Percentiles rank a stretch among this genome's conserved stretches.
Evolutionary conservation across 2,888 invertebrate species (phyloP).

Genomic region (Drosophila rellima): DNA sequence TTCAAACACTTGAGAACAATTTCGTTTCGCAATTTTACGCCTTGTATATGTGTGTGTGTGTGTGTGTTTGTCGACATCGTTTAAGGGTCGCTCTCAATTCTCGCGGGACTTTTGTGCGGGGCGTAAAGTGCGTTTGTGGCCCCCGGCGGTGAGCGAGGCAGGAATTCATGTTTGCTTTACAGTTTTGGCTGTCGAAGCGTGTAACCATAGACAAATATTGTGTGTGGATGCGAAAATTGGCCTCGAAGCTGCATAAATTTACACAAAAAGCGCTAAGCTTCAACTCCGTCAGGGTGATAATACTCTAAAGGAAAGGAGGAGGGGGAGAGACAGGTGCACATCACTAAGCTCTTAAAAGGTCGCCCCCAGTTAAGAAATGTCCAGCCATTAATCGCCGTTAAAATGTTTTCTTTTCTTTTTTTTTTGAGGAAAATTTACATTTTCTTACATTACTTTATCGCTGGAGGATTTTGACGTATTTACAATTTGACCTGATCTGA

Average conservation of each 20-base stretch:
- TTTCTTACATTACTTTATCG: conserved; percentile 25
- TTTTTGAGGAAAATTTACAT: conserved; percentile 49
- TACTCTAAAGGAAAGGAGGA: not conserved
- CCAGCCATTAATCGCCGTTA: conserved; percentile 59
- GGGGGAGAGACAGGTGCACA: conserved; percentile 58
- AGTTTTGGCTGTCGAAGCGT: conserved; percentile 80
- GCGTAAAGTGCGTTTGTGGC: conserved; percentile 74
- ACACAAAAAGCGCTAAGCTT: conserved; percentile 67
- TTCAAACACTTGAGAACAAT: conserved; percentile 76
- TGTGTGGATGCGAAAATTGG: conserved; percentile 61
- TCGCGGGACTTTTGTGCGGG: conserved; percentile 61
- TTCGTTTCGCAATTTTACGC: conserved; percentile 57
- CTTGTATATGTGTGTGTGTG: conserved; percentile 27
- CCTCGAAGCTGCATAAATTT: conserved; percentile 81
- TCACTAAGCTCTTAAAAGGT: conserved; percentile 73
- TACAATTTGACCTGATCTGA: conserved; percentile 31
- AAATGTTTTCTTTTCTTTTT: conserved; percentile 44
- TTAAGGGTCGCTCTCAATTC: conserved; percentile 64
- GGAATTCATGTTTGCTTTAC: conserved; percentile 71
- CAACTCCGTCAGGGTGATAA: conserved; percentile 26
- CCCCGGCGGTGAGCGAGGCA: conserved; percentile 35
- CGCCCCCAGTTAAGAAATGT: conserved; percentile 38
- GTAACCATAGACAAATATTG: conserved; percentile 79
- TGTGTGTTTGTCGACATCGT: conserved; percentile 39
- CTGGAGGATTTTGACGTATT: not conserved